Evolutionary conservation across 1,140 invertebrate species (phyloP), one percentile per base, ranked within the genome.

Genomic region (Drepana arcuata): DNA sequence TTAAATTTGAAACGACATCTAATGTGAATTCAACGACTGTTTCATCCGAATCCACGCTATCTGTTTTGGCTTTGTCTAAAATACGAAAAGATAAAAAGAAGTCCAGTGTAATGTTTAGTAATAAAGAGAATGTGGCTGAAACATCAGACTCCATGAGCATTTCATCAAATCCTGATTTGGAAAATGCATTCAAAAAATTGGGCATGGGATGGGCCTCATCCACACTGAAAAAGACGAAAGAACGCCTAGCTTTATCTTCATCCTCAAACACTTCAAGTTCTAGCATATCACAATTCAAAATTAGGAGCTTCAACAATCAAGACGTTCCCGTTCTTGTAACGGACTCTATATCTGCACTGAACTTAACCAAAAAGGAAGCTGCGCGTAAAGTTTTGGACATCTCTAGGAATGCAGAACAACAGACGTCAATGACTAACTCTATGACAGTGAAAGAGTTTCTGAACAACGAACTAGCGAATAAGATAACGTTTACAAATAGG

Each of bases 141-240:
- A 68, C 67, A 7, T 80, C 74, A n/a, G 82, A 84, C 46, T 67
- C 68, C 7, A 62, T 83, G 36, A 83, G 72, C 38, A 53, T 73
- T 28, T 80, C 75, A 6, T 80, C 78, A 16, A 79, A 80, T 54
- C 73, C 73, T 26, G 85, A 87, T 38, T 71, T 88, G 31, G 87
- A 89, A 58, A 84, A 85, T 36, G 87, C 85, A 26, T 83, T 88
- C 18, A 85, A 84, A 54, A 87, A 84, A 50, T 77, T 88, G 13
- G 88, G 86, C 7, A 85, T 89, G 62, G 85, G 84, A 1, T 91
- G 89, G 89, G 88, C 88, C 2, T 85, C 88, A 1, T 84, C 87
- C 1, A 90, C 88, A 1, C 67, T 90, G 16, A 88, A 88, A 40
- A 91, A 90, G 68, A 90, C 88, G 5, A 85, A 88, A 14, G 86